phyloP scores from a whole-genome alignment of 2,797 vertebrate genomes.

The Hypotaenidia okinawae region DNA sequence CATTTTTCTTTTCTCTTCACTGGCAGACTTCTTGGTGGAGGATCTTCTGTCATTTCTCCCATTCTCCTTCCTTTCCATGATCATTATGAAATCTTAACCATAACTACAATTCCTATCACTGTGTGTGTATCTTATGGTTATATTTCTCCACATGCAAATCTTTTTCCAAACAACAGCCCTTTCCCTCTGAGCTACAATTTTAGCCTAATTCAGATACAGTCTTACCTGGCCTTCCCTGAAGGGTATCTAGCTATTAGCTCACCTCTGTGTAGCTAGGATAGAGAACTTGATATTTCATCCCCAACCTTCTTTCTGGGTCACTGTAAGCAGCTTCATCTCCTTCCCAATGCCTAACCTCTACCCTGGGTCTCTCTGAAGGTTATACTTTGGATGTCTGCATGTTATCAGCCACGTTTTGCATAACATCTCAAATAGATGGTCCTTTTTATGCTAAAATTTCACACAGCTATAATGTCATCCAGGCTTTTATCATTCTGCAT shows the following conservation, averaged over 20 bases:
- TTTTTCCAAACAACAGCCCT: not conserved
- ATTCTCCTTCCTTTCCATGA: not conserved
- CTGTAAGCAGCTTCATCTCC: not conserved
- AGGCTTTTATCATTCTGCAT: not conserved
- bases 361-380: not conserved
- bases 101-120: not conserved
- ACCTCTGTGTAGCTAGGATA: not conserved
- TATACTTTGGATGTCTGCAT: not conserved
- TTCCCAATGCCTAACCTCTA: not conserved
- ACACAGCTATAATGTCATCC: not conserved
- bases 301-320: not conserved
- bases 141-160: not conserved
- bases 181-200: not conserved
- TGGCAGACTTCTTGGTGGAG: not conserved
- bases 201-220: not conserved
- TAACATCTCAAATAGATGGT: not conserved
- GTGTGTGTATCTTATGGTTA: not conserved
- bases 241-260: not conserved
- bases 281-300: not conserved
- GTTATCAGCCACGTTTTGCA: not conserved
- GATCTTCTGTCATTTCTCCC: not conserved
- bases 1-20: not conserved
- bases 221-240: not conserved
- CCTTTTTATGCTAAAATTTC: not conserved
- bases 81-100: not conserved